A percentile compares a stretch with the other conserved stretches of the same genome.
Conservation (phyloP, 2,888 invertebrate species). For the Tineola bisselliella region DNA sequence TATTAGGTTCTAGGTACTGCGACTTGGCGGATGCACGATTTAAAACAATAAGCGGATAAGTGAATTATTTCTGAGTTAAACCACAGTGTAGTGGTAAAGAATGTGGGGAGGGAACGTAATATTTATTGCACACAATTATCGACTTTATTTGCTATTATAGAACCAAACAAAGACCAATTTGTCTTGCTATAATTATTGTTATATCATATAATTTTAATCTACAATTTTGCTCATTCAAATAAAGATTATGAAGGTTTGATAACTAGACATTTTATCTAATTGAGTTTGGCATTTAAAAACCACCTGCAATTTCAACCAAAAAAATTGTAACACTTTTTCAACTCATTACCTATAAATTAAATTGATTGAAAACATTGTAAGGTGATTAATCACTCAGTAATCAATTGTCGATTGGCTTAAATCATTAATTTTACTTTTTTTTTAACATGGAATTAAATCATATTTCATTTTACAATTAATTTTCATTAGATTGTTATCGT, state of each 20-base stretch:
- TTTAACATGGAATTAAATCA: too few species aligned
- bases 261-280: too few species aligned
- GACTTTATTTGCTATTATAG: constrained; percentile 2
- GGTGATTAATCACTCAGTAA: neutral
- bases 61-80: constrained; percentile 1
- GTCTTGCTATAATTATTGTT: neutral
- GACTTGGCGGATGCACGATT: constrained; percentile 4
- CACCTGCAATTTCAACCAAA: neutral
- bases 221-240: neutral
- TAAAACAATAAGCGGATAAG: constrained; percentile 6
- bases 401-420: neutral
- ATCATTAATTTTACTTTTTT: neutral
- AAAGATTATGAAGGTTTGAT: neutral
- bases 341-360: neutral
- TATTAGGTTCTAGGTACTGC: neutral
- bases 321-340: neutral
- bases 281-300: neutral
- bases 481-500: too few species aligned
- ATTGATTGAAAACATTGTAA: neutral
- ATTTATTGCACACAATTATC: constrained; percentile 5
- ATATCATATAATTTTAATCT: neutral
- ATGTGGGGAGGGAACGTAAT: constrained; percentile 1
- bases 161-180: constrained; percentile 3
- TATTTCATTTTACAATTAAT: too few species aligned
- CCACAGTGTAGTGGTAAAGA: neutral